Evolutionary conservation across 1,140 invertebrate genomes (phyloP).

Genomic region (Sitodiplosis mosellana): DNA sequence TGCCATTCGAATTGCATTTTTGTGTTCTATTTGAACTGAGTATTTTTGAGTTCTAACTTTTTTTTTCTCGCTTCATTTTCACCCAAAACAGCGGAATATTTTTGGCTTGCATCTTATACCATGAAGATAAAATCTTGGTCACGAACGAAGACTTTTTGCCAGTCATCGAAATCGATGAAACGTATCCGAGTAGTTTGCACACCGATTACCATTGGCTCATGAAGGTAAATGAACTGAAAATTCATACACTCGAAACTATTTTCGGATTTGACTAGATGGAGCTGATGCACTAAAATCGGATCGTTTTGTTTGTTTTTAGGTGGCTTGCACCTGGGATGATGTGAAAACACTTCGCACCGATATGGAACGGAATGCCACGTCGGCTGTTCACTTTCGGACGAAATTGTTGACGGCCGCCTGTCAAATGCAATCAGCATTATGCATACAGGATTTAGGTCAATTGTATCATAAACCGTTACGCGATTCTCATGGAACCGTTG

Average conservation of each 20-base stretch:
- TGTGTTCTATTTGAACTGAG: too few species aligned
- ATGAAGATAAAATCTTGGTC: slow-evolving; percentile 85
- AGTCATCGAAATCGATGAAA: slow-evolving; percentile 91
- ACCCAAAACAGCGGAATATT: slow-evolving; percentile 88
- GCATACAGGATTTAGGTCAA: slow-evolving; percentile 80
- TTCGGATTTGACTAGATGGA: not conserved
- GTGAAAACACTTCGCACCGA: slow-evolving; percentile 74
- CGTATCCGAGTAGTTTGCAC: slow-evolving; percentile 75
- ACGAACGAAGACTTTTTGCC: slow-evolving; percentile 93
- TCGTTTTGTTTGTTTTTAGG: slow-evolving; percentile 25
- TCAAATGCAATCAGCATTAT: slow-evolving; percentile 81
- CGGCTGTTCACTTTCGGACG: slow-evolving; percentile 75
- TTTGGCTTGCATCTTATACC: slow-evolving; percentile 77
- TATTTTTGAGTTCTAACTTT: too few species aligned
- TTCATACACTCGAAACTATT: not conserved
- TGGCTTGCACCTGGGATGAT: slow-evolving; percentile 89
- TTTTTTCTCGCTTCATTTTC: too few species aligned
- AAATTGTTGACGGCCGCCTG: slow-evolving; percentile 79
- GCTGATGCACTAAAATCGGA: not conserved
- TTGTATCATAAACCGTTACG: slow-evolving; percentile 77
- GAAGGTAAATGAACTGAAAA: slow-evolving; percentile 44
- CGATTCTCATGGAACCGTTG: slow-evolving; percentile 76
- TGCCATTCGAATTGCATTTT: too few species aligned
- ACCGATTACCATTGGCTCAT: slow-evolving; percentile 94
- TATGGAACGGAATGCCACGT: slow-evolving; percentile 83